These are phyloP conservation scores for Melieria picta DNA, from an alignment of 2,888 invertebrate genomes.

Conservation along the genomic window DNA sequence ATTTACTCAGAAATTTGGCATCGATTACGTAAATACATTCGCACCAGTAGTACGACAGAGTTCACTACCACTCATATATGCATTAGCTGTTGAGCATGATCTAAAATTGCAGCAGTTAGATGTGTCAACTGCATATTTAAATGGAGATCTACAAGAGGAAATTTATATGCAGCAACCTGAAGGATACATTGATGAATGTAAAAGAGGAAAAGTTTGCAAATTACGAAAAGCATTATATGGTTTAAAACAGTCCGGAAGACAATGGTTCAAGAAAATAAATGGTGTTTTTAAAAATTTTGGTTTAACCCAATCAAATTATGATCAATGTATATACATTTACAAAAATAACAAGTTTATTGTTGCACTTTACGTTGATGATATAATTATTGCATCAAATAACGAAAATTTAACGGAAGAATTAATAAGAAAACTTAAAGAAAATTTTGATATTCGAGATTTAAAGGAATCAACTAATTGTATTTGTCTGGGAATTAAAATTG, in stretches of 20 bases:
- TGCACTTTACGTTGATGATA: constrained; percentile 2
- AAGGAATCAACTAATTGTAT: not conserved
- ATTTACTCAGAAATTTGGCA: not conserved
- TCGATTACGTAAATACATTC: not conserved
- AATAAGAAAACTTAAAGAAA: not conserved
- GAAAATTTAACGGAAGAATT: no score
- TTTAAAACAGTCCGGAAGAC: no score
- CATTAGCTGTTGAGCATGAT: constrained; percentile 23
- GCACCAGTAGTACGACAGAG: constrained; percentile 24
- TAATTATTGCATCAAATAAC: no score
- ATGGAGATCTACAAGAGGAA: no score
- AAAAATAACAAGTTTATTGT: not conserved
- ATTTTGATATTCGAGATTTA: not conserved
- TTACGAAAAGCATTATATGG: no score
- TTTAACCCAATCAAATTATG: constrained; percentile 26
- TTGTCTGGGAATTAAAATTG: constrained; percentile 24
- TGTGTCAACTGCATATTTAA: constrained; percentile 25
- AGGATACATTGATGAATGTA: no score
- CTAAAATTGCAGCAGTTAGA: constrained; percentile 27
- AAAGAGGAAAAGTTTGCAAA: no score
- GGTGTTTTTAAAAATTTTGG: no score
- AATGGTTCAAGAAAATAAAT: no score
- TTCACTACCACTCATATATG: constrained; percentile 24
- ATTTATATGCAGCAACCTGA: no score
- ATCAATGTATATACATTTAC: not conserved